Evolutionary conservation across 2,888 invertebrate species (phyloP), one percentile per base, ranked within the genome.

Genomic region (Euplexia lucipara): DNA sequence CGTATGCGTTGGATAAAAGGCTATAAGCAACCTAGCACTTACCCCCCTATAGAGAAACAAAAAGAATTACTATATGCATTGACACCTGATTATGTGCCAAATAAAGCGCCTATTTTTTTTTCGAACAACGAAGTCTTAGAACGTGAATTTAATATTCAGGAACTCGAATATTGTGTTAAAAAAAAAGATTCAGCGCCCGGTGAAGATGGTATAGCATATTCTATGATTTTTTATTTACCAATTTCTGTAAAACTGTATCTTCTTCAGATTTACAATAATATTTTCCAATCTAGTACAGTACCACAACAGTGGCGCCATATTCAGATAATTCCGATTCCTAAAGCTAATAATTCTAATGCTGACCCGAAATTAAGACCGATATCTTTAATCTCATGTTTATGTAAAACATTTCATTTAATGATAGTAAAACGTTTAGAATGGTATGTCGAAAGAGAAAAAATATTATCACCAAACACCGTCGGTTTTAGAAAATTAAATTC

Each of bases 1-100:
- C 44, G 44, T 26, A 45, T 45, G 44, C 44, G 44, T 5, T 45
- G 44, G 44, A 45, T 45, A 30, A 47, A 47, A 30, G 45, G 45
- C n/a, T 47, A 30, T 47, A 47, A 30, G 16, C 30, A 16, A 6
- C 7, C 30, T 30, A 14, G n/a, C 16, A 47, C 6, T 16, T 47
- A 47, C 8, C 45, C 45, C 30, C 45, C 45, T 47, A 47, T 47
- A 30, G 45, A 47, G n/a, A 47, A 47, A 47, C 45, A 47, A 47
- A 47, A 47, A 6, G 45, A 47, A 16, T 47, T 47, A n/a, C n/a
- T 47, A 30, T n/a, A 14, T 5, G 30, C 45, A 30, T 9, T 47
- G 30, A 45, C 44, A 5, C 44, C 44, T 45, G 44, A 22, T 14
- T 45, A 45, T 45, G 44, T 45, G 6, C 12, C 44, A 12, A 45